These are phyloP conservation scores for Peromyscus maniculatus DNA, from an alignment of 2,113 vertebrate species.

Conservation along the genomic window DNA sequence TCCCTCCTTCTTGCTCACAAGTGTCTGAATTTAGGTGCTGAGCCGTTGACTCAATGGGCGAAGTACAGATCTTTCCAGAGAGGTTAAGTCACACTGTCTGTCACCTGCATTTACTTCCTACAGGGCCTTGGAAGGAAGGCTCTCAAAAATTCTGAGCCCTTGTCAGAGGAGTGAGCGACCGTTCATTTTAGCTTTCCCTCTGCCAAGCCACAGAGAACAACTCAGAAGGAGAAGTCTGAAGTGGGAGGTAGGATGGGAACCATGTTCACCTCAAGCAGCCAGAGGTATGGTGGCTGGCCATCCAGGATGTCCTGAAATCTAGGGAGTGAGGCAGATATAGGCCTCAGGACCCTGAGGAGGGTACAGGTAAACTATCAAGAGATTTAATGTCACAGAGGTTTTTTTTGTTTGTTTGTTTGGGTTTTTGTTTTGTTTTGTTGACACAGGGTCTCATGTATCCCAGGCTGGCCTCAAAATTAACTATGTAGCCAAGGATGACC, in stretches of 20 bases:
- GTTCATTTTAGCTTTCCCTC: neutral
- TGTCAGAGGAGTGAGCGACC: neutral
- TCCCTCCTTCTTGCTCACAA: neutral
- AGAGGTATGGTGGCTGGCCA: neutral
- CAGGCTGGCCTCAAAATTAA: too few species aligned
- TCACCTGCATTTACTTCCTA: neutral
- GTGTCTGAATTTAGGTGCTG: too few species aligned
- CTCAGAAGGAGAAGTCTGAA: neutral
- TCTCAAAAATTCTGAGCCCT: neutral
- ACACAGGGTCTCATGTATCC: neutral
- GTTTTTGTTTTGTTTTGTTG: neutral
- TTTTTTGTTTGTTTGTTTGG: neutral
- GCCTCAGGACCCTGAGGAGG: neutral
- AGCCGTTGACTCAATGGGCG: neutral
- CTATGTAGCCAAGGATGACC: neutral
- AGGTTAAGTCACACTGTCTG: neutral
- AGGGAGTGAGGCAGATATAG: neutral
- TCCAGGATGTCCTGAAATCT: neutral
- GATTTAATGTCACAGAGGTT: neutral
- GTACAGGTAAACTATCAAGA: neutral
- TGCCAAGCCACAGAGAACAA: neutral
- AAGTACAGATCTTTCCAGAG: neutral
- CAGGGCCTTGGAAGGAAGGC: neutral
- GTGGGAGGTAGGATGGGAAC: neutral
- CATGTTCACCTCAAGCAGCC: fast-evolving